Percentiles rank a stretch among this genome's conserved stretches.
phyloP scores from a whole-genome alignment of 1,140 invertebrate genomes.

The Bombus confusus region DNA sequence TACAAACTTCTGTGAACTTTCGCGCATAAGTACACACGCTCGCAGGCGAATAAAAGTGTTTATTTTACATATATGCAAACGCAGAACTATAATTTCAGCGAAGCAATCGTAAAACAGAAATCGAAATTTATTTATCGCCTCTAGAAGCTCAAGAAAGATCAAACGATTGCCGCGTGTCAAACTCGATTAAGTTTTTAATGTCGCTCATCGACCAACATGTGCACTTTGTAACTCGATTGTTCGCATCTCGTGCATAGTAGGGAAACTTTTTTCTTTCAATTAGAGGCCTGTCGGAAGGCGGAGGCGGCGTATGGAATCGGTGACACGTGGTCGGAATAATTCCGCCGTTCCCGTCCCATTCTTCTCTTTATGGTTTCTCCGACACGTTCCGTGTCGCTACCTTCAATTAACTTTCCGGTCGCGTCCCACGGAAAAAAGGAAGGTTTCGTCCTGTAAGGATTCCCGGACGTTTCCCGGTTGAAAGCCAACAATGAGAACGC shows the following conservation, averaged over 20 bases:
- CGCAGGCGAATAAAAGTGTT: too few species aligned
- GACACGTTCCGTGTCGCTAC: conserved; percentile 41
- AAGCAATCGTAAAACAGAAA: too few species aligned
- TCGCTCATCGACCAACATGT: too few species aligned
- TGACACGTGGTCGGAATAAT: conserved; percentile 25
- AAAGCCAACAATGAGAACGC: conserved; percentile 37
- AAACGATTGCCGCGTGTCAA: too few species aligned
- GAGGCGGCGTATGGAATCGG: neutral
- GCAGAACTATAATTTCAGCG: too few species aligned
- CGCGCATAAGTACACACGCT: too few species aligned
- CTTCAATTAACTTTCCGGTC: conserved; percentile 55
- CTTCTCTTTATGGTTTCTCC: neutral
- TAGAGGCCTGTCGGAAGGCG: neutral
- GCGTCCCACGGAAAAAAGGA: neutral
- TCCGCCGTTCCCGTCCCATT: neutral
- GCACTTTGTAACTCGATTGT: neutral
- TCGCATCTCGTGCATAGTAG: too few species aligned
- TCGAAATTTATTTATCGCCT: too few species aligned
- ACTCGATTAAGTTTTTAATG: too few species aligned
- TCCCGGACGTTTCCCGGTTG: neutral
- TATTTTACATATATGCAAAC: too few species aligned
- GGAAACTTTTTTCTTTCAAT: conserved; percentile 23
- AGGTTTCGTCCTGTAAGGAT: conserved; percentile 34
- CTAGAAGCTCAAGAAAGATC: too few species aligned
- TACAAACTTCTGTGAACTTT: too few species aligned